Base-by-base conservation (phyloP, 2,888 invertebrate genomes). In the Anaspis maculata region DNA sequence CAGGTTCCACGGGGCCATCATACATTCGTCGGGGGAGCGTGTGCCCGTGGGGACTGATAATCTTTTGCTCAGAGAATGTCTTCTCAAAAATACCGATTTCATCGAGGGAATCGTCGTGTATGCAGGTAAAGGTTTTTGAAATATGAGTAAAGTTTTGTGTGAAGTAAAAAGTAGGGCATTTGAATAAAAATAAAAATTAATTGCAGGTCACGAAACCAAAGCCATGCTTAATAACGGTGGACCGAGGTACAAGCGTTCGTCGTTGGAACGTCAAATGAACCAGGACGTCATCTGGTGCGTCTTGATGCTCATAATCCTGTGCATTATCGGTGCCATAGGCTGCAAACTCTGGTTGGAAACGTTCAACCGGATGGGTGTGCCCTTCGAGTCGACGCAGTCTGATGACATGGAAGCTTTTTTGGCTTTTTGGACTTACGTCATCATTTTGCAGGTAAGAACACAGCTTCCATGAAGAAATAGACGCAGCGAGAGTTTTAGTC, bases 151-250 rank as follows among this genome's bases (percentile, higher is more conserved):
- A 5, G 19, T n/a, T n/a, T n/a, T n/a, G n/a, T n/a, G n/a, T n/a
- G n/a, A n/a, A n/a, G n/a, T n/a, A n/a, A n/a, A n/a, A n/a, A n/a
- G n/a, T n/a, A n/a, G n/a, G n/a, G n/a, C n/a, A n/a, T n/a, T 6
- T 19, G 19, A 19, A 19, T 19, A 19, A 19, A 15, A 25, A 35
- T 39, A 19, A 35, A 31, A 16, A 11, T 25, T 15, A 12, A 14
- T 15, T 13, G 19, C 27, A 21, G 89, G 96, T 37, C 91, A 91
- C 64, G 96, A 97, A 71, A 95, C 95, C 10, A 97, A 97, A 69
- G 90, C 95, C 11, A 90, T 96, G 90, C 74, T 96, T 42, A 97
- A 96, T 67, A 96, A 95, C 66, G 89, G 91, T 46, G 91, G 94
- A 25, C 94, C 94, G 37, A 76, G 94, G 47, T 90, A 86, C 68